Base-by-base conservation (phyloP, 2,888 invertebrate genomes). In the Hyles lineata region DNA sequence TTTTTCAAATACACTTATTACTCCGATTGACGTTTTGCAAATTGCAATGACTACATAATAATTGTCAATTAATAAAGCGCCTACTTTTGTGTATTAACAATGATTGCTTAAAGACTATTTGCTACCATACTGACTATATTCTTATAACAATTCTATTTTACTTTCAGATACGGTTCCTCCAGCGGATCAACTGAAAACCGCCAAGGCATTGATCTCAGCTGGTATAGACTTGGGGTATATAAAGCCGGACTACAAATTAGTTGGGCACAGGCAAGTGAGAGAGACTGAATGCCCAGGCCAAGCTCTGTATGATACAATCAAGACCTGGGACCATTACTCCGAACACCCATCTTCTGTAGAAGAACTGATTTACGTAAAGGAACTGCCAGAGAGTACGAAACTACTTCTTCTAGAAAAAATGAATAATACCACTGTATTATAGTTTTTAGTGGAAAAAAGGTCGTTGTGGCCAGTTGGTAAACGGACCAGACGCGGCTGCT, bases 241-340 rank as follows among this genome's bases (percentile, higher is more conserved):
- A 29, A 87, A 90, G 25, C 83, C 92, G 0, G 90, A 83, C 63
- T 81, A 80, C 75, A 79, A 78, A 23, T 73, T 82, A 2, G 77
- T 83, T 0, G 84, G 82, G 0, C 84, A 84, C 63, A 78, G 88
- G 15, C 91, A 92, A 80, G 89, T 91, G 2, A 79, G 89, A 23
- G 78, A 79, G 0, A 97, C 97, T 0, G 95, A 95, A 74, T 97
- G 97, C 79, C 97, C 97, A 0, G 97, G 97, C 0, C 92, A 95
- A 6, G 87, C 93, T 0, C 87, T 97, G 3, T 96, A 93, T 79
- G 82, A 95, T 0, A 95, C 96, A 82, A 95, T 97, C 43, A 88
- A 94, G 71, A 92, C 88, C 0, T 97, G 97, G 97, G 90, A 94
- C 0, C 94, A 96, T 79, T 95, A 91, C 76, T 85, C 89, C n/a